Percentiles rank a stretch among this genome's conserved stretches.
These are phyloP conservation scores for Platyrinchus mystaceus DNA, from an alignment of 2,797 vertebrate species.

Conservation along the genomic window DNA sequence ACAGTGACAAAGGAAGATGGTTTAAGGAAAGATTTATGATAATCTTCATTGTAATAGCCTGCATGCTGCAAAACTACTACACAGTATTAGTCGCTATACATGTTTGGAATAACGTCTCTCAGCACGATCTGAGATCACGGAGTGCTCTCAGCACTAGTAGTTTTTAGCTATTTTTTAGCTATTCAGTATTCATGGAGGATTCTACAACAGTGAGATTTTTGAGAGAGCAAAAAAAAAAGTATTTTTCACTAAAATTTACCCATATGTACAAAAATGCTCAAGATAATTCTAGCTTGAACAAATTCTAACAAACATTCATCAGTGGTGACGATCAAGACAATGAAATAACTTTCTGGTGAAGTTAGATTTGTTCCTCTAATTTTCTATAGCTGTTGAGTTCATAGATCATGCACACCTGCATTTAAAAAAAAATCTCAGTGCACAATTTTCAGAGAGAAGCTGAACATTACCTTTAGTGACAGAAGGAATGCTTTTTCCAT, in stretches of 20 bases:
- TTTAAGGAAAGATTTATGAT: not conserved
- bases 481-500: not conserved
- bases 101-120: not conserved
- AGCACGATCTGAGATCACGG: not conserved
- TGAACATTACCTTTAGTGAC: not conserved
- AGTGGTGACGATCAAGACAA: not conserved
- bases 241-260: not conserved
- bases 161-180: not conserved
- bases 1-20: not conserved
- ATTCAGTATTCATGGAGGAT: not conserved
- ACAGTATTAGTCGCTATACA: not conserved
- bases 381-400: not conserved
- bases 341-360: not conserved
- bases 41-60: not conserved
- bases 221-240: not conserved
- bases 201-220: not conserved
- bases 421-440: not conserved
- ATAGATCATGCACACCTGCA: not conserved
- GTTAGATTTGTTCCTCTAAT: not conserved
- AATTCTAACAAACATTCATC: not conserved
- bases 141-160: not conserved
- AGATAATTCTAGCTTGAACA: not conserved
- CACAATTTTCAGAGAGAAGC: not conserved
- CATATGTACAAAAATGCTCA: not conserved
- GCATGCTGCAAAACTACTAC: not conserved